Evolutionary conservation across 2,888 invertebrate species (phyloP).

Genomic region (Agrotis puta): DNA sequence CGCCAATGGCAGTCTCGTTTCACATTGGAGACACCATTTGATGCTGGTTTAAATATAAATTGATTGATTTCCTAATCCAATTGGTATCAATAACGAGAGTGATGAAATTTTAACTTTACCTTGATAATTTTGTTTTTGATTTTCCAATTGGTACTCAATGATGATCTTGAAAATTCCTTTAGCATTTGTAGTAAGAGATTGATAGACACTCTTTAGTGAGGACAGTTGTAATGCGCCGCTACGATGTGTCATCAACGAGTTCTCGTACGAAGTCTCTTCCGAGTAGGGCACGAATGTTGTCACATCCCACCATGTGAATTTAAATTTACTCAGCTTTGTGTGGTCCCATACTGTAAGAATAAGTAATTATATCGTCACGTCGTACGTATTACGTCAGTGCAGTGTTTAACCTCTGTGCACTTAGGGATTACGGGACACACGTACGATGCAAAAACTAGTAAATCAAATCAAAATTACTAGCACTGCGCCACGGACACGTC

Average conservation of each 20-base stretch:
- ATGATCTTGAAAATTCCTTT: conserved; percentile 96
- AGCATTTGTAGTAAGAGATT: conserved; percentile 97
- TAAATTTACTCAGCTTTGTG: conserved; percentile 95
- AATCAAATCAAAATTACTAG: too few species aligned
- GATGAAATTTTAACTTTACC: conserved; percentile 85
- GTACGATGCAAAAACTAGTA: too few species aligned
- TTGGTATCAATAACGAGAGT: neutral
- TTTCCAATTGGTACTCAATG: conserved; percentile 95
- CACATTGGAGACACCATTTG: too few species aligned
- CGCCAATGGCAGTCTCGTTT: too few species aligned
- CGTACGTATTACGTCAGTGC: neutral
- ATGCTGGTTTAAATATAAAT: too few species aligned
- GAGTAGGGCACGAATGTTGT: conserved; percentile 96
- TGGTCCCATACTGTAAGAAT: conserved; percentile 96
- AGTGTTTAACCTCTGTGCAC: too few species aligned
- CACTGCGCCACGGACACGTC: too few species aligned
- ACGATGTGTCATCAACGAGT: conserved; percentile 95
- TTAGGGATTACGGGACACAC: too few species aligned
- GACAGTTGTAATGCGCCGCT: conserved; percentile 95
- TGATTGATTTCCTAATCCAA: too few species aligned
- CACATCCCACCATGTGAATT: conserved; percentile 97
- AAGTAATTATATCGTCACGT: too few species aligned
- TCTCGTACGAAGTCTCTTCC: conserved; percentile 96
- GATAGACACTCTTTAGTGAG: conserved; percentile 97
- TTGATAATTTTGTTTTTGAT: conserved; percentile 94